phyloP scores from a whole-genome alignment of 2,797 vertebrate genomes.

The Gymnothorax reevesii region DNA sequence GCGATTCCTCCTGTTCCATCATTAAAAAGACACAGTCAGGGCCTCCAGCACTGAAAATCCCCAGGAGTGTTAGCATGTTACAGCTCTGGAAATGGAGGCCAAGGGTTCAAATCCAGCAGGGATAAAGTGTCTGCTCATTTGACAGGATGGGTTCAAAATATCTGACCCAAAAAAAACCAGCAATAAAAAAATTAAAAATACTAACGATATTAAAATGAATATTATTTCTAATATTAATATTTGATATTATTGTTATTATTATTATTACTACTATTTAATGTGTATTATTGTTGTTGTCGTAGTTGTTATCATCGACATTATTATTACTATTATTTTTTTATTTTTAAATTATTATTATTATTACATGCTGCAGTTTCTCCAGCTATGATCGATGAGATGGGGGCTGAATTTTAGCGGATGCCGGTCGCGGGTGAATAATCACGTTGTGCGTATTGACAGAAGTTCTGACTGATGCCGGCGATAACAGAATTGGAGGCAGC shows the following conservation, averaged over 20 bases:
- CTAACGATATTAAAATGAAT: too few relatives aligned
- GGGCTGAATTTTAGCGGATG: constrained; percentile 57
- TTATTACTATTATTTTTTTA: neutral
- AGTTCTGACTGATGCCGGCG: constrained; percentile 72
- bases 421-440: constrained; percentile 44
- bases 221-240: too few relatives aligned
- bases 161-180: neutral
- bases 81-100: neutral
- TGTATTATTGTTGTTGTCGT: neutral
- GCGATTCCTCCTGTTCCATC: constrained; percentile 1
- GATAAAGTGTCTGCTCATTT: neutral
- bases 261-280: neutral
- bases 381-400: constrained; percentile 55
- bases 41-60: neutral
- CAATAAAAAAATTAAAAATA: too few relatives aligned
- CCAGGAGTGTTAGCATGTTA: neutral
- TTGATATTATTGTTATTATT: neutral
- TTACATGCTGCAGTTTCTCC: constrained; percentile 17
- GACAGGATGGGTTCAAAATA: neutral
- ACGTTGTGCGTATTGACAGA: constrained; percentile 67
- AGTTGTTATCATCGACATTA: neutral
- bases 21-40: constrained; percentile 6
- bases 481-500: constrained; percentile 73
- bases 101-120: neutral
- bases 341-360: neutral